Percentiles rank a stretch among this genome's conserved stretches.
These are phyloP conservation scores for Pseudococcus viburni DNA, from an alignment of 2,888 invertebrate species.

Conservation along the genomic window DNA sequence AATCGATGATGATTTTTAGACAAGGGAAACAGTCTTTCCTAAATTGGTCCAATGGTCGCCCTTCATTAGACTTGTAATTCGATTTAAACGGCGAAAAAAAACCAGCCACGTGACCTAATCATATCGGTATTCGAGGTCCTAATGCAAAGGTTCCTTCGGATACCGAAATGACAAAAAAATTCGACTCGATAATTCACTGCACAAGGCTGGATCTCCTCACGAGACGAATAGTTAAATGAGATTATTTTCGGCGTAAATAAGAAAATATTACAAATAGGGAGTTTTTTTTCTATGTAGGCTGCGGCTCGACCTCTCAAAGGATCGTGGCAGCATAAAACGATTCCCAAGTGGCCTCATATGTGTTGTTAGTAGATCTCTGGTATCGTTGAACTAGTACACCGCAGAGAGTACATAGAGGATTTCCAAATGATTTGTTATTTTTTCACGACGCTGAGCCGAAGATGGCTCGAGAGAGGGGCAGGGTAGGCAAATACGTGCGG, in stretches of 20 bases:
- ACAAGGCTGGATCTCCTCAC: background rate
- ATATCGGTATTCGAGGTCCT: background rate
- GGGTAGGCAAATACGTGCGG: conserved; percentile 32
- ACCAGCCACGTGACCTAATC: conserved; percentile 2
- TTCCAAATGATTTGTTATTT: conserved; percentile 47
- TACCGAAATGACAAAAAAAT: background rate
- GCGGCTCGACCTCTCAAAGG: conserved; percentile 15
- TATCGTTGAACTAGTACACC: conserved; percentile 24
- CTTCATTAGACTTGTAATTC: conserved; percentile 32
- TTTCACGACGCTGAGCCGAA: background rate
- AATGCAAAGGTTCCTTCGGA: background rate
- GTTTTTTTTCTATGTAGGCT: background rate
- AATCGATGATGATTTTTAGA: background rate
- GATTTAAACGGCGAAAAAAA: conserved; percentile 25
- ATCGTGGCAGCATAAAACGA: background rate
- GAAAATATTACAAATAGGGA: conserved; percentile 9
- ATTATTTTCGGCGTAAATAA: conserved; percentile 47
- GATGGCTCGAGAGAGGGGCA: background rate
- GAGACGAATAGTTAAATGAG: conserved; percentile 35
- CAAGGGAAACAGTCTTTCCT: background rate
- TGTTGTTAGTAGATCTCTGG: background rate
- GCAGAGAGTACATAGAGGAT: background rate
- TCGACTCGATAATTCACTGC: background rate
- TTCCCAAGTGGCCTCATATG: conserved; percentile 28
- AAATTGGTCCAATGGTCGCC: conserved; percentile 11